Conservation (phyloP, 2,888 invertebrate species). For the Drosophila atripex region DNA sequence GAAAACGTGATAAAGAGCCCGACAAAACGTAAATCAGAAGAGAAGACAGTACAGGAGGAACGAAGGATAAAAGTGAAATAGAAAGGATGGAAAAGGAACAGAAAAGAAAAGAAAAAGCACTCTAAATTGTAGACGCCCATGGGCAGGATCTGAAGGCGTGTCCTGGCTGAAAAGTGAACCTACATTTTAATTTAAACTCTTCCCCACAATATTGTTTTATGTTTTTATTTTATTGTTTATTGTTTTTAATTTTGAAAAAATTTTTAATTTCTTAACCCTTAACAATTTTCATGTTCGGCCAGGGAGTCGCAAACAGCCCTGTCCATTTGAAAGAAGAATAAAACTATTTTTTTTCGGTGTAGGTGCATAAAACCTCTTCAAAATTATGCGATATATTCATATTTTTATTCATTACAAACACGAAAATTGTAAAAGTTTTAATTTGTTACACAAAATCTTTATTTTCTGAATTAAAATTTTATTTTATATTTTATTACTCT, state of each 20-base stretch:
- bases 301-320: constrained; percentile 13
- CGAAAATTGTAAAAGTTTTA: constrained; percentile 55
- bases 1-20: constrained; percentile 42
- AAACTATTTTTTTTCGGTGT: constrained; percentile 36
- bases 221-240: constrained; percentile 6
- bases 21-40: constrained; percentile 32
- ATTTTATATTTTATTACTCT: constrained; percentile 36
- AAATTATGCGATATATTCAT: constrained; percentile 13
- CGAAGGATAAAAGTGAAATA: constrained; percentile 22
- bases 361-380: constrained; percentile 17
- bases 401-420: constrained; percentile 30
- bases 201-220: background rate
- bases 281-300: background rate
- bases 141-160: constrained; percentile 20
- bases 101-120: constrained; percentile 33
- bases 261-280: background rate
- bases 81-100: constrained; percentile 50
- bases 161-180: background rate
- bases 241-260: background rate
- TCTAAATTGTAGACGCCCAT: constrained; percentile 32
- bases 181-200: background rate
- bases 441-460: constrained; percentile 44
- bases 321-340: background rate
- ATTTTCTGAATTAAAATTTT: constrained; percentile 37
- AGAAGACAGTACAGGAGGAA: constrained; percentile 14